These are phyloP conservation scores for Tringa solitaria DNA, from an alignment of 2,113 vertebrate genomes.

Conservation along the genomic window DNA sequence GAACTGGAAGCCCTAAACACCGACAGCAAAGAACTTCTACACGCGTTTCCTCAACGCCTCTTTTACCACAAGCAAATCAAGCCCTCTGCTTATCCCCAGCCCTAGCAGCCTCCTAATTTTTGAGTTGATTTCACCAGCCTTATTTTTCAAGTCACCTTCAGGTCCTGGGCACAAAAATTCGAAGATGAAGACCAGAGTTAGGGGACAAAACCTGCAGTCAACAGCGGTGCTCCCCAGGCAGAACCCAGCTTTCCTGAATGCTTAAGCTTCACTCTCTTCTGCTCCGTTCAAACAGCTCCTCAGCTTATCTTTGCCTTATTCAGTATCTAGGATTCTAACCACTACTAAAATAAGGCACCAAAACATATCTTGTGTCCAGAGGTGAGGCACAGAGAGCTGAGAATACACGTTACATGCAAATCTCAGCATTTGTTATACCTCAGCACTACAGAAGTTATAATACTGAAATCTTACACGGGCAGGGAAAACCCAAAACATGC, in stretches of 20 bases:
- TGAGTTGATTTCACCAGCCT: neutral
- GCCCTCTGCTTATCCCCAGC: neutral
- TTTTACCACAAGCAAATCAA: neutral
- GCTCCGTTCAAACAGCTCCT: neutral
- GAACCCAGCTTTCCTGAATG: neutral
- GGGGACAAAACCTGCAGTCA: neutral
- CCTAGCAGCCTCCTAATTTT: neutral
- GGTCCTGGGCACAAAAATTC: neutral
- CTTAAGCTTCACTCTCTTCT: neutral
- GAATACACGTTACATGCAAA: neutral
- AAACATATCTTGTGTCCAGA: neutral
- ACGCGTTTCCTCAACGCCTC: neutral
- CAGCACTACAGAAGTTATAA: neutral
- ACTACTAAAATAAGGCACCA: neutral
- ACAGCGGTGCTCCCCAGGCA: neutral
- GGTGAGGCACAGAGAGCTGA: neutral
- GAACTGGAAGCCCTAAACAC: neutral
- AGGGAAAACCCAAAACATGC: neutral
- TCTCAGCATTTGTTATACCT: neutral
- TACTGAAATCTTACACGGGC: fast-evolving
- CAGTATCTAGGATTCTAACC: neutral
- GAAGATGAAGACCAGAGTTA: neutral
- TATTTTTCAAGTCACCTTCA: neutral
- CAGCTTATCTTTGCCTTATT: neutral
- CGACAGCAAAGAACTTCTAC: neutral